A percentile compares a stretch with the other conserved stretches of the same genome.
Evolutionary conservation across 2,113 vertebrate species (phyloP).

Genomic region (Macrotis lagotis): DNA sequence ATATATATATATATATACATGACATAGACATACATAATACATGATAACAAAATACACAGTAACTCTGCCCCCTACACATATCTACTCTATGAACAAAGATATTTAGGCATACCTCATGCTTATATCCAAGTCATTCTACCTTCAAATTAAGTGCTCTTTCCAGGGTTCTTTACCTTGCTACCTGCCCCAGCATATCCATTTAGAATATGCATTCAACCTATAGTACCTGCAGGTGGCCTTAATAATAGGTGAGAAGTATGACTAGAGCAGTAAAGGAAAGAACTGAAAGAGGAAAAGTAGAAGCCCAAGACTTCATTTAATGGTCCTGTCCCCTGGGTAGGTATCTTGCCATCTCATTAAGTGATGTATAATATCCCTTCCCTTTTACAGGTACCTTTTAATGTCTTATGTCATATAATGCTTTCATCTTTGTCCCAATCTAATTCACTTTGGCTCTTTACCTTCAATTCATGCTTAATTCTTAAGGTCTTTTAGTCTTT

Average conservation of each 20-base stretch:
- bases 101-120: background rate
- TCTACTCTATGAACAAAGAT: background rate
- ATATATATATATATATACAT: background rate
- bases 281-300: background rate
- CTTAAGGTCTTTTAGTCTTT: conserved; percentile 15
- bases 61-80: background rate
- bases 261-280: background rate
- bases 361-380: background rate
- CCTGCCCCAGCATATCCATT: background rate
- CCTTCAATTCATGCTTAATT: background rate
- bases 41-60: background rate
- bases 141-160: background rate
- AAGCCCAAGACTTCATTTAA: background rate
- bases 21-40: background rate
- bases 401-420: background rate
- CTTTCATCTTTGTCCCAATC: background rate
- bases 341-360: background rate
- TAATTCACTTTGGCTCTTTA: background rate
- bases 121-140: background rate
- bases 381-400: background rate
- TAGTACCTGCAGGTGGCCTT: background rate
- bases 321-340: background rate
- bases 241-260: background rate
- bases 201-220: background rate
- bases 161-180: background rate